These are phyloP conservation scores for Saturnia japonica DNA, from an alignment of 2,888 invertebrate species.

Conservation along the genomic window DNA sequence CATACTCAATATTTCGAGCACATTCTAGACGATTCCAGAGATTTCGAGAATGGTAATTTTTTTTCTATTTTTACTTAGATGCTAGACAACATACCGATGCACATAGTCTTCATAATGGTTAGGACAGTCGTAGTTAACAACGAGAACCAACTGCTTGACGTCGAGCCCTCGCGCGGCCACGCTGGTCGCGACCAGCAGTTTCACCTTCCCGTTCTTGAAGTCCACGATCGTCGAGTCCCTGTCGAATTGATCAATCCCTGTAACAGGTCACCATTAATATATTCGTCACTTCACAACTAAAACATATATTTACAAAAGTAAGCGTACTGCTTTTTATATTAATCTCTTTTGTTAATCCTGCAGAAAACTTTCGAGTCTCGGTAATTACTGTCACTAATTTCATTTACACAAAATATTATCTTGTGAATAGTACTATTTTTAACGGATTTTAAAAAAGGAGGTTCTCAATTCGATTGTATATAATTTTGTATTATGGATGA, in stretches of 20 bases:
- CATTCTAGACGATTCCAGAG: too few species aligned
- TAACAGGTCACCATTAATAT: slow-evolving; percentile 76
- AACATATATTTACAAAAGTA: slow-evolving; percentile 33
- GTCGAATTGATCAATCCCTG: slow-evolving; percentile 98
- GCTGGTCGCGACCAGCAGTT: slow-evolving; percentile 97
- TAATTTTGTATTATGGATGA: too few species aligned
- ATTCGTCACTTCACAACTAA: slow-evolving; percentile 50
- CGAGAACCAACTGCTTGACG: slow-evolving; percentile 97
- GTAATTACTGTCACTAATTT: too few species aligned
- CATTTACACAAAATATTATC: too few species aligned
- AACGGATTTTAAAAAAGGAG: too few species aligned
- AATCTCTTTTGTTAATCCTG: not conserved
- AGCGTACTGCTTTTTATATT: slow-evolving; percentile 33
- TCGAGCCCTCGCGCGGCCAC: slow-evolving; percentile 99
- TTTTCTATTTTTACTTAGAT: too few species aligned
- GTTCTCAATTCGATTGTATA: too few species aligned
- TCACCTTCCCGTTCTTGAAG: slow-evolving; percentile 97
- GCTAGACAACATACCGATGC: slow-evolving; percentile 83
- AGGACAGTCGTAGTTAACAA: slow-evolving; percentile 99
- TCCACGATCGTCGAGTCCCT: slow-evolving; percentile 98
- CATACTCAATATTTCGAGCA: too few species aligned
- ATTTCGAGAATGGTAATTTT: too few species aligned
- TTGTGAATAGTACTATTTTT: too few species aligned
- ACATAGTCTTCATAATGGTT: slow-evolving; percentile 99
- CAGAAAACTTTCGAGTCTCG: not conserved